These are phyloP conservation scores for Megalonaias nervosa DNA, from an alignment of 1,140 invertebrate genomes.

Conservation along the genomic window DNA sequence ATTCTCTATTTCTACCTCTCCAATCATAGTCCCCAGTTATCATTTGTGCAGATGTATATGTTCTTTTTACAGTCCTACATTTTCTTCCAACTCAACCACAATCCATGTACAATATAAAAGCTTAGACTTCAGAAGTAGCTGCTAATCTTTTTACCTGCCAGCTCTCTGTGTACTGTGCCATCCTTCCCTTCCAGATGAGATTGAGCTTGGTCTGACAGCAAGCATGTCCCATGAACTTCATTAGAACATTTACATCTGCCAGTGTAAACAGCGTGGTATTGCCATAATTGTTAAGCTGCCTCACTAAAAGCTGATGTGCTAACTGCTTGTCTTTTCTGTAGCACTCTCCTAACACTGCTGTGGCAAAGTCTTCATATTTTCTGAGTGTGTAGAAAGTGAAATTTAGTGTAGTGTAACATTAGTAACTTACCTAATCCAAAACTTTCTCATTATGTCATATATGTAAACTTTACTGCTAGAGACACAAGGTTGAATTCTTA, in stretches of 20 bases:
- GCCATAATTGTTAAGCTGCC: conserved; percentile 52
- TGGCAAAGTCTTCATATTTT: conserved; percentile 63
- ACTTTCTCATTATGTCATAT: too few relatives aligned
- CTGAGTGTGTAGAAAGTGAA: conserved; percentile 33
- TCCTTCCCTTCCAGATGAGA: conserved; percentile 66
- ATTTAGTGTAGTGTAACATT: too few relatives aligned
- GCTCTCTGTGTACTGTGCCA: conserved; percentile 64
- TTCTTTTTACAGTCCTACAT: too few relatives aligned
- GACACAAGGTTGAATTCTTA: too few relatives aligned
- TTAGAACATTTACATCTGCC: conserved; percentile 58
- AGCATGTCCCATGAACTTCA: conserved; percentile 68
- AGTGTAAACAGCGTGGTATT: conserved; percentile 57
- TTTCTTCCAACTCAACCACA: too few relatives aligned
- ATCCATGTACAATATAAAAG: too few relatives aligned
- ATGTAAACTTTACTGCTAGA: too few relatives aligned
- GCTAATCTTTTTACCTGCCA: conserved; percentile 49
- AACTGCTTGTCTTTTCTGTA: conserved; percentile 58
- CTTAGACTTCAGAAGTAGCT: too few relatives aligned
- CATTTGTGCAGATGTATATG: too few relatives aligned
- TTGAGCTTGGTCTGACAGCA: conserved; percentile 67
- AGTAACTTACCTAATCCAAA: too few relatives aligned
- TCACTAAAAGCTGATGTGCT: conserved; percentile 55
- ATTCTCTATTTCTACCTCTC: too few relatives aligned
- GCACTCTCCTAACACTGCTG: conserved; percentile 64
- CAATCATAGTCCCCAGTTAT: too few relatives aligned